phyloP scores from a whole-genome alignment of 2,113 vertebrate genomes.

The Zingel zingel region DNA sequence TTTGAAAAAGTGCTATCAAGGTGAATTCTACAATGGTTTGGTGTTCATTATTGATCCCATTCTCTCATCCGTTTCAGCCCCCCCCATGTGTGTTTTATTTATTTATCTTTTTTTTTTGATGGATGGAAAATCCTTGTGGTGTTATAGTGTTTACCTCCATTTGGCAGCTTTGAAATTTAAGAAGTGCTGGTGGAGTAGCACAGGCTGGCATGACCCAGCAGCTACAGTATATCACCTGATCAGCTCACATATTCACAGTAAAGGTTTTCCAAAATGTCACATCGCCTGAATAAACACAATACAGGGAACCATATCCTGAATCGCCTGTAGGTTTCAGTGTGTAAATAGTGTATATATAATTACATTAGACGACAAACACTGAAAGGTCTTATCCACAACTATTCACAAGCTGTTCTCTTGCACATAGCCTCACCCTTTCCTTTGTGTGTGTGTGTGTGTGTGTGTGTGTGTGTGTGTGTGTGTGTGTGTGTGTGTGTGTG shows the following conservation, averaged over 20 bases:
- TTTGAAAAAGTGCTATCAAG: background rate
- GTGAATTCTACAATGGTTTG: slow-evolving; percentile 20
- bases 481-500: background rate
- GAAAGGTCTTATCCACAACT: slow-evolving; percentile 35
- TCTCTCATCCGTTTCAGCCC: background rate
- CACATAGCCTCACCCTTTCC: slow-evolving; percentile 57
- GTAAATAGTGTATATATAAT: slow-evolving; percentile 30
- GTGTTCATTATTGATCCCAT: slow-evolving; percentile 14
- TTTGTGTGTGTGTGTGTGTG: slow-evolving; percentile 28
- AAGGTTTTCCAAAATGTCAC: slow-evolving; percentile 53
- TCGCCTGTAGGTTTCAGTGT: background rate
- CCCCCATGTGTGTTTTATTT: background rate
- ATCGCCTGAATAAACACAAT: slow-evolving; percentile 34
- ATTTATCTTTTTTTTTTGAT: background rate
- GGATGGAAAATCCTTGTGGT: slow-evolving; percentile 54
- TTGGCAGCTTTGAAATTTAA: slow-evolving; percentile 34
- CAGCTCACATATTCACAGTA: slow-evolving; percentile 3
- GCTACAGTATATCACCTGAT: slow-evolving; percentile 22
- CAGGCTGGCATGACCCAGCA: slow-evolving; percentile 36
- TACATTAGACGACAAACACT: slow-evolving; percentile 20
- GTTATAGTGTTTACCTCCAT: slow-evolving; percentile 56
- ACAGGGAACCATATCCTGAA: background rate
- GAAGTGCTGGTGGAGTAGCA: slow-evolving; percentile 28
- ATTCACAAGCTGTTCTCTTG: slow-evolving; percentile 21
- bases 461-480: slow-evolving; percentile 31